Percentiles rank a stretch among this genome's conserved stretches.
These are phyloP conservation scores for Homarus americanus DNA, from an alignment of 1,140 invertebrate genomes.

Conservation along the genomic window DNA sequence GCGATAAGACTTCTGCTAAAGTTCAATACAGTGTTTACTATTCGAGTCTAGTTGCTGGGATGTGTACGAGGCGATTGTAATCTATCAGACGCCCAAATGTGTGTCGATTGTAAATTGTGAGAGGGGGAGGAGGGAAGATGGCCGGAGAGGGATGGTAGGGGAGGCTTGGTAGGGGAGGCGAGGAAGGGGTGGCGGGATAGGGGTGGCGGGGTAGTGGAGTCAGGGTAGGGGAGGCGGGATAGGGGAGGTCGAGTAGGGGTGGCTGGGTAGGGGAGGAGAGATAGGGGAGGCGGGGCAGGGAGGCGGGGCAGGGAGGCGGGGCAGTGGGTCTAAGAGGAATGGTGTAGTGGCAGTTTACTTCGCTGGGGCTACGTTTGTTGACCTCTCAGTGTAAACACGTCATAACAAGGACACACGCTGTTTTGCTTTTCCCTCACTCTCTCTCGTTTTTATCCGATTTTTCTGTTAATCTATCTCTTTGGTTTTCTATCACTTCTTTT, in stretches of 20 bases:
- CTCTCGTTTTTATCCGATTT: no score
- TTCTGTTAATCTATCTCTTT: no score
- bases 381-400: no score
- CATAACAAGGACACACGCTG: no score
- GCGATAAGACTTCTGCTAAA: neutral
- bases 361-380: no score
- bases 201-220: no score
- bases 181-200: neutral
- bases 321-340: no score
- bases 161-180: neutral
- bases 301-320: neutral
- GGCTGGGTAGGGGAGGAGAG: neutral
- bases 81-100: conserved; percentile 9
- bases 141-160: neutral
- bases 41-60: neutral
- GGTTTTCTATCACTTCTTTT: no score
- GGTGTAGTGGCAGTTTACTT: no score
- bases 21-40: neutral
- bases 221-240: no score
- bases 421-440: no score
- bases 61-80: conserved; percentile 19
- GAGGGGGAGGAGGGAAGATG: neutral
- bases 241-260: no score
- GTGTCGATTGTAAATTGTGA: neutral
- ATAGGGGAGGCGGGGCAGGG: neutral